Evolutionary conservation across 1,140 invertebrate species (phyloP).

Genomic region (Daktulosphaira vitifoliae): DNA sequence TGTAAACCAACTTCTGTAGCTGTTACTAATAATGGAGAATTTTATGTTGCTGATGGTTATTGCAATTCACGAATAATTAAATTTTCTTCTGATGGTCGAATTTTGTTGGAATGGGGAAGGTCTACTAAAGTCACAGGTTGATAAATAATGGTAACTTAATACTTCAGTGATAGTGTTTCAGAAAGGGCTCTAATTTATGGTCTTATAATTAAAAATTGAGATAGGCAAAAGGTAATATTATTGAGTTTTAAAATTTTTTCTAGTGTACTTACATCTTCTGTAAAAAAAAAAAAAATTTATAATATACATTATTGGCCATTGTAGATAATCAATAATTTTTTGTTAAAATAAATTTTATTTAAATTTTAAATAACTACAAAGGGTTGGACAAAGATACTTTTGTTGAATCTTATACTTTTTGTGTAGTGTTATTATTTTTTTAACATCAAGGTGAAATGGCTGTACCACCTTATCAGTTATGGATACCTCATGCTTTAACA

Average conservation of each 20-base stretch:
- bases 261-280: too few relatives aligned
- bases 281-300: too few relatives aligned
- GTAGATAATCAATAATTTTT: too few relatives aligned
- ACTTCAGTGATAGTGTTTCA: constrained; percentile 4
- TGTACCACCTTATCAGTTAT: constrained; percentile 51
- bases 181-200: not conserved
- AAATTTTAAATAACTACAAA: too few relatives aligned
- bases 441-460: constrained; percentile 10
- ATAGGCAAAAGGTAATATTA: not conserved
- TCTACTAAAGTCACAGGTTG: constrained; percentile 36
- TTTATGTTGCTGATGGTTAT: constrained; percentile 92
- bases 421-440: too few relatives aligned
- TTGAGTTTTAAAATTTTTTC: too few relatives aligned
- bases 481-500: constrained; percentile 73
- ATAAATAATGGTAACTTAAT: constrained; percentile 15
- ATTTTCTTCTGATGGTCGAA: constrained; percentile 61
- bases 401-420: too few relatives aligned
- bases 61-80: constrained; percentile 87
- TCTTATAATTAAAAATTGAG: not conserved
- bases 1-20: constrained; percentile 92
- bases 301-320: too few relatives aligned
- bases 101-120: constrained; percentile 57
- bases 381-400: too few relatives aligned
- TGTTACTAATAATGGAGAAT: constrained; percentile 66
- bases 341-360: too few relatives aligned